Evolutionary conservation across 64 coral and sea anemone genomes (phyloP), one percentile per base, ranked within the genome.

Genomic region (Dendrophyllia cribrosa): DNA sequence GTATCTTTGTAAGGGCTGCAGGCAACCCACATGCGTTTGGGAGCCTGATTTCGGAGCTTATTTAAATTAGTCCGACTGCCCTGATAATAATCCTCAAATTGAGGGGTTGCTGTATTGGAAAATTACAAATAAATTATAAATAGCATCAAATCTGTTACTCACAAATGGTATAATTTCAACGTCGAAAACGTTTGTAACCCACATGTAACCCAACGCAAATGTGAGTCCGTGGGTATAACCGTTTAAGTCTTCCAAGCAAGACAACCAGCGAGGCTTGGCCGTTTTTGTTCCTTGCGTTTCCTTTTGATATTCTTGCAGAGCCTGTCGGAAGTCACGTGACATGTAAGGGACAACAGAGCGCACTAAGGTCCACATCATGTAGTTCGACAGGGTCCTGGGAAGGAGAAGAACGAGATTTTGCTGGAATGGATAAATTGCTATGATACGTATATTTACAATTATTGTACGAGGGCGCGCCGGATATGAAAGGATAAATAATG

Each of bases 331-430:
- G 19, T 78, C 52, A 72, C 76, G 79, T n/a, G 89, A 80, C 67
- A 91, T 15, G 6, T 91, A 91, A 22, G 43, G 26, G 10, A 91
- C 13, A 58, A 60, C 2, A 21, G 17, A 59, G 7, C 77, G 49
- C 6, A 91, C 89, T 3, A 79, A 53, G 16, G 62, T 71, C 89
- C 89, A 91, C 89, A 91, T 83, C 75, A 91, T 69, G 70, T 82
- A 91, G 53, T 91, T 91, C 19, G 79, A 80, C 7, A 91, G 67
- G 5, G 78, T 91, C n/a, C 89, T 91, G 64, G 9, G 43, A 49
- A 91, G 0, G 3, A 59, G 0, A 72, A 22, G 0, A 63, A 62
- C 46, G 80, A 56, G 53, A 12, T 56, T 81, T 58, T 19, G 2
- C 17, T 21, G 49, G n/a, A 46, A 50, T 7, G 15, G 8, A 51